phyloP scores from a whole-genome alignment of 2,888 invertebrate species.

The Erebia aethiops region DNA sequence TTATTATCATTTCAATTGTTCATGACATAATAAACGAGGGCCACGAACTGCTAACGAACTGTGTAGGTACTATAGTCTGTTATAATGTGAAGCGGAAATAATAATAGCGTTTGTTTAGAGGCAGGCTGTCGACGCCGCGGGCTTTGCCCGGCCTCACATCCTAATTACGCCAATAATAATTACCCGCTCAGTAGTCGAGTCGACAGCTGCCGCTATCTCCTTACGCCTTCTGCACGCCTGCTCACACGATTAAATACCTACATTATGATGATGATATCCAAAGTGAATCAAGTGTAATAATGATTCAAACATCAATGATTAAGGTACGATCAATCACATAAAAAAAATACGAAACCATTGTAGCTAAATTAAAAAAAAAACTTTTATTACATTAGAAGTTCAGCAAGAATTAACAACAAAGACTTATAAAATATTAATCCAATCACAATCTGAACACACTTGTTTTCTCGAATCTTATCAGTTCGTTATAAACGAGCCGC shows the following conservation, averaged over 20 bases:
- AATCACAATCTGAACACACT: neutral
- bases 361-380: neutral
- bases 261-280: neutral
- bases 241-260: slow-evolving; percentile 34
- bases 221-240: slow-evolving; percentile 57
- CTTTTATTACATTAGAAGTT: neutral
- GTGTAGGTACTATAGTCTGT: slow-evolving; percentile 44
- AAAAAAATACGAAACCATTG: neutral
- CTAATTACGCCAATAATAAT: slow-evolving; percentile 82
- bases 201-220: slow-evolving; percentile 53
- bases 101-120: slow-evolving; percentile 75
- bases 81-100: slow-evolving; percentile 78
- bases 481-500: slow-evolving; percentile 21
- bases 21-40: slow-evolving; percentile 62
- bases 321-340: neutral
- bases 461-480: neutral
- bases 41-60: slow-evolving; percentile 63
- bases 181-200: slow-evolving; percentile 68
- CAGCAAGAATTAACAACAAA: neutral
- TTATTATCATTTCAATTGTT: slow-evolving; percentile 73
- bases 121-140: slow-evolving; percentile 69
- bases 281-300: neutral
- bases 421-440: slow-evolving; percentile 2
- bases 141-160: slow-evolving; percentile 71
- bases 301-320: neutral